Percentiles rank a stretch among this genome's conserved stretches.
Conservation (phyloP, 2,888 invertebrate genomes). For the Papilio elwesi region DNA sequence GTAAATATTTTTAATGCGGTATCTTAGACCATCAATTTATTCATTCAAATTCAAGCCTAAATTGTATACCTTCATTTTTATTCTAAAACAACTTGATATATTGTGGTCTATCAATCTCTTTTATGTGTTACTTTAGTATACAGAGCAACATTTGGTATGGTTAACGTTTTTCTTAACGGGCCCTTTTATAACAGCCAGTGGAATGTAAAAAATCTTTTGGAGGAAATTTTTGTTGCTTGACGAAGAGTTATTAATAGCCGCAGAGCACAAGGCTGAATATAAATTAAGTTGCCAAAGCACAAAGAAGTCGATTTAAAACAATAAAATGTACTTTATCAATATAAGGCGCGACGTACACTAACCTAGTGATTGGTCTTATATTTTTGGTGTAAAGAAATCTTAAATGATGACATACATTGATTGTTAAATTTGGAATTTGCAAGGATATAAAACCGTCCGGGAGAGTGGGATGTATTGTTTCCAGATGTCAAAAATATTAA, state of each 20-base stretch:
- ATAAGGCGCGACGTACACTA: slow-evolving; percentile 25
- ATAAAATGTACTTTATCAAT: slow-evolving; percentile 39
- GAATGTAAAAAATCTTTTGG: slow-evolving; percentile 29
- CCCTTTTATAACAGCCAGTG: not conserved
- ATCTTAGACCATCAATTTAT: too few relatives aligned
- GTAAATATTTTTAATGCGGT: too few relatives aligned
- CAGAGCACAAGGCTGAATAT: slow-evolving; percentile 33
- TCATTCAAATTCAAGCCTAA: too few relatives aligned
- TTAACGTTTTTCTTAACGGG: not conserved
- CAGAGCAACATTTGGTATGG: not conserved
- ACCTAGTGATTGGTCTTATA: not conserved
- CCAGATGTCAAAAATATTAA: not conserved
- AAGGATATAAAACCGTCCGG: not conserved
- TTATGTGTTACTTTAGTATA: not conserved
- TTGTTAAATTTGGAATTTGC: not conserved
- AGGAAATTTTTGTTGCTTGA: slow-evolving; percentile 24
- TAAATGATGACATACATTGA: not conserved
- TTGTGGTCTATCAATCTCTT: not conserved
- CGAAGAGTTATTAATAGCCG: slow-evolving; percentile 33
- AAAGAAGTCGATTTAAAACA: slow-evolving; percentile 41
- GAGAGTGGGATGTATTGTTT: not conserved
- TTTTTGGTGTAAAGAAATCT: not conserved
- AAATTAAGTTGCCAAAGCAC: slow-evolving; percentile 34
- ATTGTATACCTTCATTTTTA: too few relatives aligned
- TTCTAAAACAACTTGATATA: not conserved